Evolutionary conservation across 2,888 invertebrate species (phyloP).

Genomic region (Drosophila anceps): DNA sequence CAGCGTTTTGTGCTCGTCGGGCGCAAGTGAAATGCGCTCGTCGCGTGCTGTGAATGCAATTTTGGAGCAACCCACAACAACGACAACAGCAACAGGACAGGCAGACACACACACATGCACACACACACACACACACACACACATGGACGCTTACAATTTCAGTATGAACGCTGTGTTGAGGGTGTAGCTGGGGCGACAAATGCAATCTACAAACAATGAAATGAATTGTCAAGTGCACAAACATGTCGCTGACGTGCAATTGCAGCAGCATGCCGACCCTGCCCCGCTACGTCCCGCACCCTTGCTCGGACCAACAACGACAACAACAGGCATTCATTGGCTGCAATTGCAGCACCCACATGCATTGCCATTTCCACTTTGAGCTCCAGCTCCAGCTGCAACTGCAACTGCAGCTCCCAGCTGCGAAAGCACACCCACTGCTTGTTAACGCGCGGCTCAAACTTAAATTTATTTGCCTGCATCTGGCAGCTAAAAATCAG

Average conservation of each 20-base stretch:
- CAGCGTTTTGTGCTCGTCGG: slow-evolving; percentile 67
- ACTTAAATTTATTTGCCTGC: slow-evolving; percentile 73
- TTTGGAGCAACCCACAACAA: slow-evolving; percentile 48
- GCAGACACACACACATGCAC: slow-evolving; percentile 11
- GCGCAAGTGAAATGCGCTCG: slow-evolving; percentile 70
- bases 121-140: slow-evolving; percentile 4
- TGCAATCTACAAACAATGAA: slow-evolving; percentile 82
- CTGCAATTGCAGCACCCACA: slow-evolving; percentile 43
- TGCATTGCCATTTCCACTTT: not conserved
- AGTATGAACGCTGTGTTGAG: slow-evolving; percentile 16
- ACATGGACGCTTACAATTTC: slow-evolving; percentile 48
- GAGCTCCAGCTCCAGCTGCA: not conserved
- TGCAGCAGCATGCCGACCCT: slow-evolving; percentile 40
- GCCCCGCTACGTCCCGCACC: not conserved
- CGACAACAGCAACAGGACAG: slow-evolving; percentile 20
- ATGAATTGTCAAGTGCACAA: slow-evolving; percentile 83
- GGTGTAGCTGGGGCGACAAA: slow-evolving; percentile 64
- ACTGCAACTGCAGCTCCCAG: slow-evolving; percentile 1
- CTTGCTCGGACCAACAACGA: not conserved
- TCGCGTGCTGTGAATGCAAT: slow-evolving; percentile 81
- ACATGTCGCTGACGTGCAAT: slow-evolving; percentile 80
- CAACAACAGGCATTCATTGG: slow-evolving; percentile 63
- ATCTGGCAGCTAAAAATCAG: slow-evolving; percentile 63
- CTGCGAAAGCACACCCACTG: slow-evolving; percentile 22
- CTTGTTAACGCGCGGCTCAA: slow-evolving; percentile 47